These are phyloP conservation scores for Nomada lathburiana DNA, from an alignment of 2,888 invertebrate genomes.

Conservation along the genomic window DNA sequence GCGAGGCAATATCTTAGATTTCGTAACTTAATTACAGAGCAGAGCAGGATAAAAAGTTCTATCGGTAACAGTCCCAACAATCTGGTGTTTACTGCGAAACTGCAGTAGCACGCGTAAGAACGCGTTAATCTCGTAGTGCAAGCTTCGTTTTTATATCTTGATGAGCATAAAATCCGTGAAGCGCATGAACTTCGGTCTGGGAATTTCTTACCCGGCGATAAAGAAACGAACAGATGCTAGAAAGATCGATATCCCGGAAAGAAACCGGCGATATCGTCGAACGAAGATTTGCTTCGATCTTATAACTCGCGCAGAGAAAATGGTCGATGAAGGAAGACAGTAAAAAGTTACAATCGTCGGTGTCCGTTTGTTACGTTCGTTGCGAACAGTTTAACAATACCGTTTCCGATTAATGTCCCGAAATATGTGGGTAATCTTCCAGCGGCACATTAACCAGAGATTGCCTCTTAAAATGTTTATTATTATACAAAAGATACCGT, in stretches of 20 bases:
- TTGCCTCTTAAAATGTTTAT: too few relatives aligned
- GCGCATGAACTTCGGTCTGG: conserved; percentile 40
- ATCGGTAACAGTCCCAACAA: neutral
- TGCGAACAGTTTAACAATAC: neutral
- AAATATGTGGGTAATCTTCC: conserved; percentile 18
- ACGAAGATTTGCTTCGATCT: conserved; percentile 48
- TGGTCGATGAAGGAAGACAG: conserved; percentile 26
- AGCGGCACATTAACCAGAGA: neutral
- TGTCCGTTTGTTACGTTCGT: conserved; percentile 8
- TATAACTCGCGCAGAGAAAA: neutral
- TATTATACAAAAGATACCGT: neutral
- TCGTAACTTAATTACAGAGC: too few relatives aligned
- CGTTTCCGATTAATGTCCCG: conserved; percentile 4
- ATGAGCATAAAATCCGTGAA: conserved; percentile 19
- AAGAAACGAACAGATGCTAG: conserved; percentile 67
- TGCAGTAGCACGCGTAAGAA: conserved; percentile 2
- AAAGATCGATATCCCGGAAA: conserved; percentile 61
- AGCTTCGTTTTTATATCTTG: conserved; percentile 10
- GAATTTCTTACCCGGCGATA: conserved; percentile 44
- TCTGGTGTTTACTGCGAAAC: neutral
- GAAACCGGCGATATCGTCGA: conserved; percentile 38
- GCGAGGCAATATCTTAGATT: too few relatives aligned
- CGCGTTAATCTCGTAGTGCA: conserved; percentile 23
- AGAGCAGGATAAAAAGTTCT: neutral
- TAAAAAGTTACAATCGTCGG: conserved; percentile 31